Percentiles rank a stretch among this genome's conserved stretches.
These are phyloP conservation scores for Nesoenas mayeri DNA, from an alignment of 2,113 vertebrate genomes.

Conservation along the genomic window DNA sequence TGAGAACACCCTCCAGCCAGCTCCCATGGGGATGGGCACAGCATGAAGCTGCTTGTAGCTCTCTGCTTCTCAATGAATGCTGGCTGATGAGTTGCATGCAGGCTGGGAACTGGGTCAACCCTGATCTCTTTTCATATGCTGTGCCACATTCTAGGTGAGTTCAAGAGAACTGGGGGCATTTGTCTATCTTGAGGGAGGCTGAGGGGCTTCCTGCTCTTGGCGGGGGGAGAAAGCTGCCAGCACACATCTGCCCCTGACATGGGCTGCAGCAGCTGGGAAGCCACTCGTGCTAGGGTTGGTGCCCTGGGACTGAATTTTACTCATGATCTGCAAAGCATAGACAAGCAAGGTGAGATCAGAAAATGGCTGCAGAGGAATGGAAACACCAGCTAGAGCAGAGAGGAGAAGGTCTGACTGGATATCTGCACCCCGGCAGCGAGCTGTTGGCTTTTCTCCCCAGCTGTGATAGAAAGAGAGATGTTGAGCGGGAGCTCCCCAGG, in stretches of 20 bases:
- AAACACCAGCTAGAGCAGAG: not conserved
- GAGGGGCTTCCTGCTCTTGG: not conserved
- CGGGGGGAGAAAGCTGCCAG: not conserved
- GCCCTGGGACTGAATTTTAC: not conserved
- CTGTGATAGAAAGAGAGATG: slow-evolving; percentile 45
- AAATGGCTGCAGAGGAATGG: not conserved
- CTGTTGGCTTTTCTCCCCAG: slow-evolving; percentile 64
- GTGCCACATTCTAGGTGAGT: not conserved
- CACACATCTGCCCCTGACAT: accelerated
- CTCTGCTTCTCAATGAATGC: accelerated
- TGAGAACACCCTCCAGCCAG: not conserved
- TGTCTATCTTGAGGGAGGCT: not conserved
- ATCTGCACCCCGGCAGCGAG: not conserved
- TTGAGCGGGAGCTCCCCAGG: slow-evolving; percentile 60
- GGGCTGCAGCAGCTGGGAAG: not conserved
- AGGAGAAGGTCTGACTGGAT: not conserved
- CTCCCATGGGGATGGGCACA: not conserved
- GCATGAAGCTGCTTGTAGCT: not conserved
- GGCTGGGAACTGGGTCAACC: not conserved
- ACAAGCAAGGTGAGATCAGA: not conserved
- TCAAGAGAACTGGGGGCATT: not conserved
- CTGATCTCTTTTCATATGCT: accelerated
- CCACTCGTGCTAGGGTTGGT: accelerated
- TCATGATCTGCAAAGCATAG: accelerated
- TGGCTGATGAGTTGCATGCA: accelerated